A percentile compares a stretch with the other conserved stretches of the same genome.
Evolutionary conservation across 2,113 vertebrate genomes (phyloP).

Genomic region (Lepus europaeus): DNA sequence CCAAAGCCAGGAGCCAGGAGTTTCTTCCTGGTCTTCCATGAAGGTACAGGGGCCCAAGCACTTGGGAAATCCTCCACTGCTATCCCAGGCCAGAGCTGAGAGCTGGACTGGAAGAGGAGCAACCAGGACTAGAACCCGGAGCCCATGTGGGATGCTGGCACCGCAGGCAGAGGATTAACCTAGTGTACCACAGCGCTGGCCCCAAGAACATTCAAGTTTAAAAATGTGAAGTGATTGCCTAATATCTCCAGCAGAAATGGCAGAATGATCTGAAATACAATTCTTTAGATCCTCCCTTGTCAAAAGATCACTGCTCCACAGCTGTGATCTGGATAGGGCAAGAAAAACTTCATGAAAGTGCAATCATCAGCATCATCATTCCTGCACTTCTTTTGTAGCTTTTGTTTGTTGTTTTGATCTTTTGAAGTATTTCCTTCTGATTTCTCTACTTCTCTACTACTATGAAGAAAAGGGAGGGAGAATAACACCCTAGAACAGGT

Average conservation of each 20-base stretch:
- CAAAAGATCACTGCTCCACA: neutral
- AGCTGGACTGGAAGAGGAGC: no score
- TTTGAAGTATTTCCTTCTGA: slow-evolving; percentile 54
- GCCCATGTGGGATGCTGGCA: no score
- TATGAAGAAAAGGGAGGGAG: neutral
- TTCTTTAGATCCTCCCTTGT: neutral
- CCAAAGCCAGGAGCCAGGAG: no score
- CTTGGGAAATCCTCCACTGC: no score
- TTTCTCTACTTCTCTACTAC: slow-evolving; percentile 62
- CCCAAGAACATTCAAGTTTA: neutral
- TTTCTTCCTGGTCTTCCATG: no score
- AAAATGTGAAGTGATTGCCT: neutral
- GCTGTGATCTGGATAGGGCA: neutral
- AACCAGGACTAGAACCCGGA: no score
- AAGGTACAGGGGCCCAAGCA: no score
- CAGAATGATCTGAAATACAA: neutral
- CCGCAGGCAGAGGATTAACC: no score
- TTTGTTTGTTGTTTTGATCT: slow-evolving; percentile 9
- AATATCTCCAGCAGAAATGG: neutral
- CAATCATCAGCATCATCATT: neutral
- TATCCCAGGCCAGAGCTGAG: no score
- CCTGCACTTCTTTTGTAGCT: slow-evolving; percentile 19
- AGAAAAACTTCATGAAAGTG: slow-evolving; percentile 19
- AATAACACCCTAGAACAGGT: slow-evolving; percentile 67
- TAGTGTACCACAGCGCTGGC: no score